Conservation (phyloP, 2,797 vertebrate genomes). For the Sandelia bainsii region DNA sequence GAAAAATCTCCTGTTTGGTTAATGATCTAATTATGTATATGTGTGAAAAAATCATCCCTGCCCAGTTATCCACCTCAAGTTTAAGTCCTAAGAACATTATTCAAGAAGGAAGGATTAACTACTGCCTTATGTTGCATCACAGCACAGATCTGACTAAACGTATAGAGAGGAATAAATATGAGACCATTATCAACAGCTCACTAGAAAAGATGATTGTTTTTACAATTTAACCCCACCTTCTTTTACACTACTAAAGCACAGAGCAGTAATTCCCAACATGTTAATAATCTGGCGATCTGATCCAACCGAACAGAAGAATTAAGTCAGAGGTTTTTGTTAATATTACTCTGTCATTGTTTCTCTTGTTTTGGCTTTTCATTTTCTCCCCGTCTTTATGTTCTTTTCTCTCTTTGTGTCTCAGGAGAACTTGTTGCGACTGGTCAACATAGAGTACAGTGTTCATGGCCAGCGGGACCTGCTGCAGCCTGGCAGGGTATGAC, state of each 20-base stretch:
- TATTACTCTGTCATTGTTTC: slow-evolving; percentile 22
- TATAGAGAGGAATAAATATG: slow-evolving; percentile 10
- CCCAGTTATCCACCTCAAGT: background rate
- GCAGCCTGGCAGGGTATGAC: slow-evolving; percentile 93
- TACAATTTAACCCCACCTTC: no score
- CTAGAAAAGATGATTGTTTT: no score
- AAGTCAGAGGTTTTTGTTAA: no score
- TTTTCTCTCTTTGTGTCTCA: slow-evolving; percentile 67
- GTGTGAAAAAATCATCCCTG: background rate
- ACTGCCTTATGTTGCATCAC: no score
- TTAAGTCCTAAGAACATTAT: background rate
- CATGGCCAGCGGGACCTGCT: slow-evolving; percentile 90
- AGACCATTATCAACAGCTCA: background rate
- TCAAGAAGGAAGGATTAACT: no score
- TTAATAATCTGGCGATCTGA: no score
- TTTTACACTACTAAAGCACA: no score
- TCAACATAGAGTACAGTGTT: slow-evolving; percentile 95
- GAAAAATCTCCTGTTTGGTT: background rate
- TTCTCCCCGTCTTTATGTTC: slow-evolving; percentile 21
- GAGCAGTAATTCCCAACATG: no score
- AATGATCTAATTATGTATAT: background rate
- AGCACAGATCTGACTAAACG: background rate
- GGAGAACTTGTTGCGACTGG: slow-evolving; percentile 95
- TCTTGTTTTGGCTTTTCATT: slow-evolving; percentile 20
- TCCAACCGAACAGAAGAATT: no score